phyloP scores from a whole-genome alignment of 2,113 vertebrate species.

The Cyprinodon tularosa region DNA sequence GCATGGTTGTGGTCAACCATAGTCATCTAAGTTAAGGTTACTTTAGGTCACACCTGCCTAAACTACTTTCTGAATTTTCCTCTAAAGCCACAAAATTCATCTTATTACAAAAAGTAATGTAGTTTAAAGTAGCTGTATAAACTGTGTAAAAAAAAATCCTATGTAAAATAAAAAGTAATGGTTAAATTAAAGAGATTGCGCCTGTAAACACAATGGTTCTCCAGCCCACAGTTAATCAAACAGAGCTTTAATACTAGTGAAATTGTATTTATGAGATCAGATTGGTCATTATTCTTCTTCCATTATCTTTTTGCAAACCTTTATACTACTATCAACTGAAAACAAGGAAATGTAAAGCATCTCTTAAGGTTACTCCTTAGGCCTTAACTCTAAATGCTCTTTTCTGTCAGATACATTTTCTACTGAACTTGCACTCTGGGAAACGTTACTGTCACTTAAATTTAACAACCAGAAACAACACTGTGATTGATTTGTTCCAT shows the following conservation, averaged over 20 bases:
- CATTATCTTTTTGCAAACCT: neutral
- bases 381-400: no score
- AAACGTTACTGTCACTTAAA: no score
- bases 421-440: no score
- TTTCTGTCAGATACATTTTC: no score
- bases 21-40: neutral
- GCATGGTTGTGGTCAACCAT: neutral
- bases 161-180: neutral
- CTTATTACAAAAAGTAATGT: neutral
- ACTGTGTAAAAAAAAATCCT: neutral
- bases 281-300: neutral
- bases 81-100: neutral
- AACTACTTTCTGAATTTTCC: conserved; percentile 19
- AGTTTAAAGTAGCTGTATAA: neutral
- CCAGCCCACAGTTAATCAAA: neutral
- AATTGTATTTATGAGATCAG: neutral
- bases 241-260: neutral
- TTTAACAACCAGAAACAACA: no score
- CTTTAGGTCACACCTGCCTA: conserved; percentile 2
- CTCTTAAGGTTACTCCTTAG: neutral
- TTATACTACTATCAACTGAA: neutral
- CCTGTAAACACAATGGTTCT: neutral
- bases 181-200: neutral
- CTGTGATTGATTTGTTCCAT: no score
- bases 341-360: neutral